Evolutionary conservation across 2,113 vertebrate species (phyloP), one percentile per base, ranked within the genome.

Genomic region (Sciurus niger): DNA sequence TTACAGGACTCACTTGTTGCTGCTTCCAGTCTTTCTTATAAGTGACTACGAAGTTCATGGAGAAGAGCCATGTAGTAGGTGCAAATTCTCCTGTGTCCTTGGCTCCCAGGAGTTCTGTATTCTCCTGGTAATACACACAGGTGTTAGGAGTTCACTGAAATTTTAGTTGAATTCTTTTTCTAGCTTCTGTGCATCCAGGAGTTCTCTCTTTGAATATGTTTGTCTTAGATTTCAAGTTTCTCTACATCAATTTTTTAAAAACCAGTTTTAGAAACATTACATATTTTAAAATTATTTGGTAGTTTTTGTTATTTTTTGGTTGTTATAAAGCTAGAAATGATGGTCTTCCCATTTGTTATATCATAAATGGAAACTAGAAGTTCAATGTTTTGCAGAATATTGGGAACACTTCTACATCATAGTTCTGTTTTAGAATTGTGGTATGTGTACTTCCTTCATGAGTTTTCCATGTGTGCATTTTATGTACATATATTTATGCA

Each of bases 361-460:
- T 92, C 4, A 8, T 65, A n/a, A 55, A 16, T 58, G 22, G 48
- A 90, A 92, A 70, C n/a, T 70, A 67, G 13, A 94, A 40, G 10
- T 76, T 85, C 12, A 72, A 9, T 79, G 22, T 78, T 80, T 89
- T 67, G 58, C 8, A 63, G 20, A 89, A n/a, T 53, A 48, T 94
- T 90, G 67, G 4, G 46, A 46, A 73, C 6, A 53, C 6, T 70
- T 92, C 67, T 34, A 67, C 3, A 28, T 60, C 73, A 60, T 83
- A 67, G 73, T 72, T 9, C 30, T 84, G 17, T 58, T 94, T 95
- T 87, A 51, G 82, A 96, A 85, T 34, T 89, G 46, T 2, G 43
- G 1, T 78, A 68, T 86, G 32, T 7, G 67, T 43, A 10, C 3
- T 80, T 6, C 30, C 88, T 74, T 88, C 48, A 73, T 76, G 80